Conservation (phyloP, 2,888 invertebrate species). For the Caradrina kadenii region DNA sequence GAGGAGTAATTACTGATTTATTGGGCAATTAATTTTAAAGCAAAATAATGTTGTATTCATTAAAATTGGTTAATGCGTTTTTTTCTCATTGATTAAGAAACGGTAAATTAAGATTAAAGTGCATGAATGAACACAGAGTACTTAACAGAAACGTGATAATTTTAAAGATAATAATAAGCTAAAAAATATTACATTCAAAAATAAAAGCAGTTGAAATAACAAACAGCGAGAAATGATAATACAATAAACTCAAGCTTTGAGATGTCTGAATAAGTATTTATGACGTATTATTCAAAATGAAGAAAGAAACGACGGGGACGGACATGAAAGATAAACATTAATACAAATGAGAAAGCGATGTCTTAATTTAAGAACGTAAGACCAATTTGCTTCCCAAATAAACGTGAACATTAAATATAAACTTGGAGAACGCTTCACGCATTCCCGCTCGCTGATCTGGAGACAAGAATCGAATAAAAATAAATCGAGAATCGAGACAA, state of each 20-base stretch:
- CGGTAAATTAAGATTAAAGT: constrained; percentile 5
- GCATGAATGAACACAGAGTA: background rate
- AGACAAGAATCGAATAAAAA: constrained; percentile 77
- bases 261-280: constrained; percentile 40
- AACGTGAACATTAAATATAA: constrained; percentile 65
- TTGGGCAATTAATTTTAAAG: constrained; percentile 42
- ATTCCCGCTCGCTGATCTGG: constrained; percentile 68
- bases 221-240: constrained; percentile 21
- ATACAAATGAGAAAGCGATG: constrained; percentile 57
- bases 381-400: constrained; percentile 63
- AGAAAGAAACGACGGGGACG: constrained; percentile 34
- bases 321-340: constrained; percentile 49
- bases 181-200: constrained; percentile 18
- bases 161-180: background rate
- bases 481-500: constrained; percentile 81
- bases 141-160: background rate
- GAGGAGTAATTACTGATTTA: constrained; percentile 51
- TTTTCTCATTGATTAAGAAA: constrained; percentile 31
- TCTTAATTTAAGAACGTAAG: constrained; percentile 62
- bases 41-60: constrained; percentile 34
- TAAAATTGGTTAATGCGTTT: constrained; percentile 35
- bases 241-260: constrained; percentile 30
- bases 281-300: constrained; percentile 45
- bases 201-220: constrained; percentile 25
- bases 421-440: constrained; percentile 71